A percentile compares a stretch with the other conserved stretches of the same genome.
Evolutionary conservation across 2,797 vertebrate species (phyloP).

Genomic region (Balearica regulorum): DNA sequence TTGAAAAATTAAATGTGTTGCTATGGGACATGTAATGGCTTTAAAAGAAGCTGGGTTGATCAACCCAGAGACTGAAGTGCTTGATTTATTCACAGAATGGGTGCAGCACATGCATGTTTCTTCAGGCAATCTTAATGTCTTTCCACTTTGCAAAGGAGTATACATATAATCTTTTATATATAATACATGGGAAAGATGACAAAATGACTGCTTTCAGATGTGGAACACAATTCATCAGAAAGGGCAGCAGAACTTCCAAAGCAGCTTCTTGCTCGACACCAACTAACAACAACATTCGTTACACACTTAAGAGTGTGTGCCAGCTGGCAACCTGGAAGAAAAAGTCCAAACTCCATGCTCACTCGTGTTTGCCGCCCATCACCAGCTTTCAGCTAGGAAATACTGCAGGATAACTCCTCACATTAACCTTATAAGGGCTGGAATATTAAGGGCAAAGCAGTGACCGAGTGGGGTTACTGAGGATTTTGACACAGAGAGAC

Average conservation of each 20-base stretch:
- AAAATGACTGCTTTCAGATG: background rate
- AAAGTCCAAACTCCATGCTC: background rate
- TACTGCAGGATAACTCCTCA: rapidly evolving
- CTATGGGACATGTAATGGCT: background rate
- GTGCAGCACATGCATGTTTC: background rate
- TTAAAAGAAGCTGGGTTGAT: background rate
- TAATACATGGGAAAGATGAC: background rate
- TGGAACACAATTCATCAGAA: background rate
- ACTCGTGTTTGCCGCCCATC: background rate
- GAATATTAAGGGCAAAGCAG: background rate
- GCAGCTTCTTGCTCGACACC: background rate
- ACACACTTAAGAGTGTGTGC: rapidly evolving
- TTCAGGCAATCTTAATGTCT: background rate
- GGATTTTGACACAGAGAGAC: background rate
- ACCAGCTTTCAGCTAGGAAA: background rate
- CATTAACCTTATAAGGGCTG: background rate
- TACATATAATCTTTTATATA: background rate
- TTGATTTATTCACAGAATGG: background rate
- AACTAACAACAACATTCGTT: background rate
- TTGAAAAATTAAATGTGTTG: background rate
- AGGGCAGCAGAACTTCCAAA: background rate
- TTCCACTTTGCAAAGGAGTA: background rate
- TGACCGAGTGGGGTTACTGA: background rate
- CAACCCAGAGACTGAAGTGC: background rate
- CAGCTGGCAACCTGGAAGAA: background rate